Evolutionary conservation across 30 jellyfish, hydroid and myxozoan species (phyloP), one percentile per base, ranked within the genome.

Genomic region (Pseudorhiza aurosa): DNA sequence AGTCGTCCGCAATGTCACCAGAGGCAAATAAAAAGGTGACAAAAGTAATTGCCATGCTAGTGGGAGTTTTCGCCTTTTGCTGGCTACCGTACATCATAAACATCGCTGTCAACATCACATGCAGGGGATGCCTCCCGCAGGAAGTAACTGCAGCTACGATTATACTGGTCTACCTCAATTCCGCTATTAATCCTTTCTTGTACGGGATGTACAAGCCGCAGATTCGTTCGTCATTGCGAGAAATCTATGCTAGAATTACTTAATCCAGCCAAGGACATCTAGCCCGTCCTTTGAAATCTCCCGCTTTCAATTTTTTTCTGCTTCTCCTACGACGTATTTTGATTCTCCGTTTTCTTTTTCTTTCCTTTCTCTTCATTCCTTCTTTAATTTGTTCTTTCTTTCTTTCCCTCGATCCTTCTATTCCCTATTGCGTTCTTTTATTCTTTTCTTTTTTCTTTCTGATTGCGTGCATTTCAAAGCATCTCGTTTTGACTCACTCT

Each of bases 131-230:
- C 49, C 58, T 68, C 8, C 87, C 84, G 3, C 65, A 8, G 4
- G 75, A 82, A 43, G 40, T 82, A 18, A 46, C 69, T 22, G 42
- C 72, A 24, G 74, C 87, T 56, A 46, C 78, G 0, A 82, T 82
- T 77, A 62, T 73, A 0, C 4, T 82, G 40, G 85, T 65, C 32
- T 82, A 49, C 82, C 15, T 35, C 43, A 82, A 82, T 58, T 65
- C 85, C 11, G 95, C 95, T 22, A 50, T 43, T 64, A 82, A 82
- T 46, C 95, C 95, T 17, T 11, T 82, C 72, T 71, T 82, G 25
- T 82, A 82, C 27, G 95, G 95, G 8, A 82, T 82, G 46, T 70
- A 51, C 62, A 82, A 82, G 81, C 84, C 82, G 32, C 86, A 70
- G 44, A 69, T 82, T 0, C 75, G 87, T 1, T 45, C 72, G 1